Percentiles rank a stretch among this genome's conserved stretches.
phyloP scores from a whole-genome alignment of 2,113 vertebrate species.

The Aegithalos caudatus region DNA sequence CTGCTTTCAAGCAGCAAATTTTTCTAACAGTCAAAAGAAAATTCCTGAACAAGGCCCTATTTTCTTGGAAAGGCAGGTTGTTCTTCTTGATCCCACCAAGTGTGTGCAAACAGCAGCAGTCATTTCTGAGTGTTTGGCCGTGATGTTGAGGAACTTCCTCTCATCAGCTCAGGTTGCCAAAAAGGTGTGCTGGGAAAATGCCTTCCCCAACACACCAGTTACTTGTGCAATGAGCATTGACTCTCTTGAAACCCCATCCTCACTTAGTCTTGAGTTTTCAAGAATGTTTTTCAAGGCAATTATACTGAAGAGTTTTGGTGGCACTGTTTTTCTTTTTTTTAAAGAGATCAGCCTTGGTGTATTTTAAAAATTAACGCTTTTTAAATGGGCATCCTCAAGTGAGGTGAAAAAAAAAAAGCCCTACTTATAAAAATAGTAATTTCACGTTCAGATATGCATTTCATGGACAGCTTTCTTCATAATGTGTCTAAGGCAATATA shows the following conservation, averaged over 20 bases:
- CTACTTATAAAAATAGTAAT: neutral
- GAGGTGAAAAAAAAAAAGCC: neutral
- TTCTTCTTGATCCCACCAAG: neutral
- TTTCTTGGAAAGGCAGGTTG: neutral
- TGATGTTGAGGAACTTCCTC: neutral
- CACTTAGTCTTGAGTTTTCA: neutral
- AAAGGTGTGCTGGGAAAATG: neutral
- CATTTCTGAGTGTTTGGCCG: neutral
- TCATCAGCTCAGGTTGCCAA: neutral
- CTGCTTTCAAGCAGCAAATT: neutral
- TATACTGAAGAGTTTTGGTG: neutral
- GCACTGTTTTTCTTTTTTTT: neutral
- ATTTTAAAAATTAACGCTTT: neutral
- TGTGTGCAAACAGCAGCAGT: neutral
- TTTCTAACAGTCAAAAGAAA: neutral
- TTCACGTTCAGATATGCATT: neutral
- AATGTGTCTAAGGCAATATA: neutral
- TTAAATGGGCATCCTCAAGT: neutral
- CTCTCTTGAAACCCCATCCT: neutral
- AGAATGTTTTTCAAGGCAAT: neutral
- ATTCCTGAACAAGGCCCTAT: neutral
- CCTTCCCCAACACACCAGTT: neutral
- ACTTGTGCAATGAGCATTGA: neutral
- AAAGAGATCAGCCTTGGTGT: neutral
- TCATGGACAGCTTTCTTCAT: neutral